phyloP scores from a whole-genome alignment of 2,113 vertebrate genomes.

The Anoplopoma fimbria region DNA sequence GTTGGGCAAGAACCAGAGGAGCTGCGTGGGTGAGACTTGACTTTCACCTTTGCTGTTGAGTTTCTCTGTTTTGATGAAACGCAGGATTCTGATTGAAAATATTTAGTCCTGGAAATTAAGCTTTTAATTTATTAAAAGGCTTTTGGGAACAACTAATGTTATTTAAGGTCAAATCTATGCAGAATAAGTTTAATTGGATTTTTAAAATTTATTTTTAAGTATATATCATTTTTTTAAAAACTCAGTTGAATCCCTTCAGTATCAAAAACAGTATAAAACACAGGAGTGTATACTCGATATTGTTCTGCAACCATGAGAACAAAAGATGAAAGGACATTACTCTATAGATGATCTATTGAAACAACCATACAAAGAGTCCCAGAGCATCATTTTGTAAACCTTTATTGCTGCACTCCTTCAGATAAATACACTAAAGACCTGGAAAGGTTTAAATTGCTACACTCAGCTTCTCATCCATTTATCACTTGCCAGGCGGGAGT shows the following conservation, averaged over 20 bases:
- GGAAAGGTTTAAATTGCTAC: background rate
- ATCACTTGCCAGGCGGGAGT: background rate
- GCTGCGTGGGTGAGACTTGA: constrained; percentile 76
- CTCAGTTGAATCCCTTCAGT: too few species aligned
- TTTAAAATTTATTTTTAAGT: background rate
- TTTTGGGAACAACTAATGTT: background rate
- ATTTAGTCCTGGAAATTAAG: background rate
- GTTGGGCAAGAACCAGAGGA: constrained; percentile 72
- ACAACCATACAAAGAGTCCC: background rate
- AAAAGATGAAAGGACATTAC: too few species aligned
- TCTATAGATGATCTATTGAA: constrained; percentile 13
- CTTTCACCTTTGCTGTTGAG: background rate
- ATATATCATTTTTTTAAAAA: background rate
- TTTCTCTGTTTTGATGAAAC: background rate
- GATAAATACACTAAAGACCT: background rate
- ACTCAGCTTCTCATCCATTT: background rate
- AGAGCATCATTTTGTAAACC: background rate
- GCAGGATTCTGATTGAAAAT: background rate
- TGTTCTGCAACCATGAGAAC: too few species aligned
- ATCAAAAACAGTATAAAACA: too few species aligned
- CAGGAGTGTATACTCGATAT: too few species aligned
- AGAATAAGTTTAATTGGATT: background rate
- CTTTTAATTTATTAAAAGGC: background rate
- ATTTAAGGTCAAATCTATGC: background rate
- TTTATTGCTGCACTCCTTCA: background rate